Conservation (phyloP, 2,888 invertebrate species). For the Choreutis nemorana region DNA sequence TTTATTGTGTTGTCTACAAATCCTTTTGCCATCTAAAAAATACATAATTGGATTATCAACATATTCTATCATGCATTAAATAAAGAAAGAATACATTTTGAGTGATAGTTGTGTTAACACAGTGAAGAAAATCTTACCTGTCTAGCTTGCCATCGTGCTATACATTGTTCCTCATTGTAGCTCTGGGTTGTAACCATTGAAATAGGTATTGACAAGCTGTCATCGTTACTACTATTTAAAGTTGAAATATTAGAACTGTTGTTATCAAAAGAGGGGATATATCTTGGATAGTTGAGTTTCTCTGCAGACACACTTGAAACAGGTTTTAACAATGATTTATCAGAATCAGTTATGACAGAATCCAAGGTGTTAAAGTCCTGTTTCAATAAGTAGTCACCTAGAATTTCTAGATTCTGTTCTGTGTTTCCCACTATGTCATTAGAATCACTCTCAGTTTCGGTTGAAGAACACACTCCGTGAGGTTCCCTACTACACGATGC, state of each 20-base stretch:
- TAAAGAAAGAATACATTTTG: slow-evolving; percentile 1
- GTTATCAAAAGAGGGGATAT: slow-evolving; percentile 30
- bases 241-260: slow-evolving; percentile 13
- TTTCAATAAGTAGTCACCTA: slow-evolving; percentile 44
- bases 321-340: slow-evolving; percentile 25
- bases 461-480: slow-evolving; percentile 19
- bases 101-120: not conserved
- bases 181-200: slow-evolving; percentile 26
- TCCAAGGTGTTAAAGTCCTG: slow-evolving; percentile 40
- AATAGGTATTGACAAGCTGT: slow-evolving; percentile 18
- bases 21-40: slow-evolving; percentile 65
- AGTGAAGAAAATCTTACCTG: slow-evolving; percentile 63
- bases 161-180: slow-evolving; percentile 43
- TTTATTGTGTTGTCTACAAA: slow-evolving; percentile 77
- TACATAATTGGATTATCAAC: slow-evolving; percentile 6
- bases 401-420: slow-evolving; percentile 42
- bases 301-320: slow-evolving; percentile 26
- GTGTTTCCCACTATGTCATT: slow-evolving; percentile 25
- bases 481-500: slow-evolving; percentile 14
- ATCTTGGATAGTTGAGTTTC: slow-evolving; percentile 33
- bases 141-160: slow-evolving; percentile 70
- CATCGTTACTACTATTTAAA: slow-evolving; percentile 7
- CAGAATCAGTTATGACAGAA: slow-evolving; percentile 28
- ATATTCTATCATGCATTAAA: slow-evolving; percentile 1
- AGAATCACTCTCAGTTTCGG: slow-evolving; percentile 21